phyloP scores from a whole-genome alignment of 2,797 vertebrate species.

The Hippopotamyrus pictus region DNA sequence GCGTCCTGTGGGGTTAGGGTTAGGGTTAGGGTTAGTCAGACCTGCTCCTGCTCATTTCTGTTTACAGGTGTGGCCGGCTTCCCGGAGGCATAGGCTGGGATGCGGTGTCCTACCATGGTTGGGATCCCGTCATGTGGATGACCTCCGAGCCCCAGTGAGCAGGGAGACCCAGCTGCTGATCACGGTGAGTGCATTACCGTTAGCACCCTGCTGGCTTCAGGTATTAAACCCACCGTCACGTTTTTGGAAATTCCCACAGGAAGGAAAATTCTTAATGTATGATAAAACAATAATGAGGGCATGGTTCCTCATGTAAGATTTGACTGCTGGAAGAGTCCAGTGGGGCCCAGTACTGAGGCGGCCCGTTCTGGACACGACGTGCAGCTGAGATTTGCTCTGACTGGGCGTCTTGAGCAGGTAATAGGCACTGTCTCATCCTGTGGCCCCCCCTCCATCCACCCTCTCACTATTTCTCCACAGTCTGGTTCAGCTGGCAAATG shows the following conservation, averaged over 20 bases:
- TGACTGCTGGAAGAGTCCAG: not conserved
- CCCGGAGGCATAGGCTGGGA: not conserved
- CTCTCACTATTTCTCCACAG: not conserved
- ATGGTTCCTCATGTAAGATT: not conserved
- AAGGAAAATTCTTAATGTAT: not conserved
- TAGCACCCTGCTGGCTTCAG: not conserved
- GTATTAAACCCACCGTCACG: not conserved
- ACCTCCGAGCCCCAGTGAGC: not conserved
- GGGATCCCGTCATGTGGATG: not conserved
- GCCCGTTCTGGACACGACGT: not conserved
- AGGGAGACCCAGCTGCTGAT: not conserved
- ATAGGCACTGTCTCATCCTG: not conserved
- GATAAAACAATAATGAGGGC: not conserved
- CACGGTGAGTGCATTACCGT: not conserved
- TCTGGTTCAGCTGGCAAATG: not conserved
- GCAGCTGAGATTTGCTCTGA: not conserved
- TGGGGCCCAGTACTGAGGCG: not conserved
- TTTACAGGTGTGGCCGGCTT: not conserved
- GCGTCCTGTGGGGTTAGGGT: not conserved
- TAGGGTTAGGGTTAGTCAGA: not conserved
- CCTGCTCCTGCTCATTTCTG: not conserved
- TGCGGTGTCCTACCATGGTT: not conserved
- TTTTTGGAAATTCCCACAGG: not conserved
- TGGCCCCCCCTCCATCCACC: not conserved
- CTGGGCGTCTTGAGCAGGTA: not conserved